Evolutionary conservation across 2,797 vertebrate species (phyloP).

Genomic region (Gadopsis marmoratus): DNA sequence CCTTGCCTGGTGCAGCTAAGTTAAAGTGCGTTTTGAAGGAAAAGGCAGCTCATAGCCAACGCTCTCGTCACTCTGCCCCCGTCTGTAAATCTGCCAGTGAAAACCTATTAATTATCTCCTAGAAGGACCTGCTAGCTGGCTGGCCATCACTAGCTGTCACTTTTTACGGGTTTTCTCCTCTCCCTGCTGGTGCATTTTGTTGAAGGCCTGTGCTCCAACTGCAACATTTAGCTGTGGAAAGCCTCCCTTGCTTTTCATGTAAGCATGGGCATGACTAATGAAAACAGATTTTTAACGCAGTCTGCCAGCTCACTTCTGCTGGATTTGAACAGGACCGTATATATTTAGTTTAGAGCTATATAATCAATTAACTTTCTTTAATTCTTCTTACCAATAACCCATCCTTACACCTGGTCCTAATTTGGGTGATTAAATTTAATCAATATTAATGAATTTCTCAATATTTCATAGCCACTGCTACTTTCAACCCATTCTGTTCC

Average conservation of each 20-base stretch:
- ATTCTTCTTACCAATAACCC: slow-evolving; percentile 39
- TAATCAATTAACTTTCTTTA: slow-evolving; percentile 43
- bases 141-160: slow-evolving; percentile 77
- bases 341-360: slow-evolving; percentile 37
- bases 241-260: slow-evolving; percentile 49
- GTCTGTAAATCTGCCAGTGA: slow-evolving; percentile 79
- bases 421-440: slow-evolving; percentile 69
- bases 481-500: slow-evolving; percentile 46
- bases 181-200: slow-evolving; percentile 67
- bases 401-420: slow-evolving; percentile 39
- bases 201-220: slow-evolving; percentile 53
- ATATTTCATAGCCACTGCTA: slow-evolving; percentile 62
- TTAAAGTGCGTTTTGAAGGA: slow-evolving; percentile 74
- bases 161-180: slow-evolving; percentile 77
- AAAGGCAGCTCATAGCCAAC: slow-evolving; percentile 66
- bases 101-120: slow-evolving; percentile 82
- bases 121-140: slow-evolving; percentile 75
- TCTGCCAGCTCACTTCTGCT: slow-evolving; percentile 40
- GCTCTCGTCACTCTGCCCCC: slow-evolving; percentile 54
- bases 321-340: slow-evolving; percentile 37
- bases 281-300: slow-evolving; percentile 57
- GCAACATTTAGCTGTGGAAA: slow-evolving; percentile 66
- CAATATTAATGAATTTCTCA: slow-evolving; percentile 67
- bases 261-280: slow-evolving; percentile 59
- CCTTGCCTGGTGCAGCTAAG: slow-evolving; percentile 54